Percentiles rank a stretch among this genome's conserved stretches.
These are phyloP conservation scores for Phenganax stokvisi DNA, from an alignment of 92 coral and sea anemone genomes.

Conservation along the genomic window DNA sequence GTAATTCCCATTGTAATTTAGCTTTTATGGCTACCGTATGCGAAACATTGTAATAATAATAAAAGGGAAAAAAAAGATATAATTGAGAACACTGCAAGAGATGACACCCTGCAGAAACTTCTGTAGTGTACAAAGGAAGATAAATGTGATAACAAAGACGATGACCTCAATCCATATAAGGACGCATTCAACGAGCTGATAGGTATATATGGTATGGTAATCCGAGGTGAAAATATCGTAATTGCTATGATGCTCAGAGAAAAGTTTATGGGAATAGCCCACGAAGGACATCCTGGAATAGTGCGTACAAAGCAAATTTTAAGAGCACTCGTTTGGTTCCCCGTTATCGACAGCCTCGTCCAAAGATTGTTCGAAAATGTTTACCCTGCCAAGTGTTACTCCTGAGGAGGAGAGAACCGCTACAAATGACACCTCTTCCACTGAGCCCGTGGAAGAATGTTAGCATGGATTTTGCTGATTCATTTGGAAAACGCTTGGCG, in stretches of 20 bases:
- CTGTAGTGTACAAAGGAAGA: conserved; percentile 4
- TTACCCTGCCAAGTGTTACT: conserved; percentile 17
- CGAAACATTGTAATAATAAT: too few species aligned
- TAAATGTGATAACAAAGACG: background rate
- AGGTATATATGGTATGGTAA: too few species aligned
- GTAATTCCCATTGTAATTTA: too few species aligned
- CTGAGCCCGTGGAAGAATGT: conserved; percentile 14
- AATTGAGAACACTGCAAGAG: conserved; percentile 8
- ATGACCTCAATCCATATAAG: background rate
- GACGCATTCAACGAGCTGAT: background rate
- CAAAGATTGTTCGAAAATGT: conserved; percentile 35
- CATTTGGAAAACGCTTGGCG: conserved; percentile 28
- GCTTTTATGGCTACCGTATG: too few species aligned
- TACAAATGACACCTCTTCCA: conserved; percentile 24
- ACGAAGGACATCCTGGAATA: background rate
- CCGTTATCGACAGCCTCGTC: conserved; percentile 24
- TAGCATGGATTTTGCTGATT: conserved; percentile 29
- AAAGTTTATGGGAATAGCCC: too few species aligned
- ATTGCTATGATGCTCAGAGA: too few species aligned
- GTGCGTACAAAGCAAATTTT: background rate
- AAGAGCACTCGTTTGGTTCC: conserved; percentile 42
- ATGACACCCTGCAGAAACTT: background rate
- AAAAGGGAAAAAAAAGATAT: background rate
- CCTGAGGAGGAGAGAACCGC: conserved; percentile 20
- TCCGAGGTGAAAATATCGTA: too few species aligned